These are phyloP conservation scores for Dipodomys spectabilis DNA, from an alignment of 2,113 vertebrate species.

Conservation along the genomic window DNA sequence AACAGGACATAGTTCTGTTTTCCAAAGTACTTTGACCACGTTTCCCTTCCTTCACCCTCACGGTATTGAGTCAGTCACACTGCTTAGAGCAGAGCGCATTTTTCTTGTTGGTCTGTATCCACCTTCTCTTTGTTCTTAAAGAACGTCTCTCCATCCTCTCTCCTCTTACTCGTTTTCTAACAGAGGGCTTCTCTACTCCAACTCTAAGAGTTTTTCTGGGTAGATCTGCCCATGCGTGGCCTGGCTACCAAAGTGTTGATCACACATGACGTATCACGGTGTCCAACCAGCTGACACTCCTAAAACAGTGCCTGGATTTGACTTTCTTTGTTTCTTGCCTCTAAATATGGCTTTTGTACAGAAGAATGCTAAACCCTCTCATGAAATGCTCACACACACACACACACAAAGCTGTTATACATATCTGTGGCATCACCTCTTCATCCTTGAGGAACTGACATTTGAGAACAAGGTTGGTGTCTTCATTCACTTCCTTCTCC, in stretches of 20 bases:
- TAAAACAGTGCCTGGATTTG: background rate
- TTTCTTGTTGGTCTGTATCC: background rate
- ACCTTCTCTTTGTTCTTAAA: background rate
- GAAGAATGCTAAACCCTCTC: background rate
- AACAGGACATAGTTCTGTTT: too few relatives aligned
- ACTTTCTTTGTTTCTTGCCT: background rate
- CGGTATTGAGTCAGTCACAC: background rate
- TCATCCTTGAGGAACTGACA: background rate
- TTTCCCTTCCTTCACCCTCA: too few relatives aligned
- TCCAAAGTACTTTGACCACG: too few relatives aligned
- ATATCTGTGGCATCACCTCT: background rate
- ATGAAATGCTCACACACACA: constrained; percentile 33
- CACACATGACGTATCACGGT: too few relatives aligned
- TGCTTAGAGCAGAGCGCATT: background rate
- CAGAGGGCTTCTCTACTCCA: background rate
- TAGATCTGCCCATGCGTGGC: background rate
- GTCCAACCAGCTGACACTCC: background rate
- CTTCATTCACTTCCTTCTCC: constrained; percentile 33
- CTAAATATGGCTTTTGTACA: background rate
- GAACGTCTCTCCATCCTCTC: background rate
- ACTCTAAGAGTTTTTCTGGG: background rate
- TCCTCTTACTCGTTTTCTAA: background rate
- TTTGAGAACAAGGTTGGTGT: background rate
- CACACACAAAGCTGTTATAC: background rate
- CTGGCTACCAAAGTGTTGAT: too few relatives aligned